Base-by-base conservation (phyloP, 2,113 vertebrate species). In the Taurulus bubalis region DNA sequence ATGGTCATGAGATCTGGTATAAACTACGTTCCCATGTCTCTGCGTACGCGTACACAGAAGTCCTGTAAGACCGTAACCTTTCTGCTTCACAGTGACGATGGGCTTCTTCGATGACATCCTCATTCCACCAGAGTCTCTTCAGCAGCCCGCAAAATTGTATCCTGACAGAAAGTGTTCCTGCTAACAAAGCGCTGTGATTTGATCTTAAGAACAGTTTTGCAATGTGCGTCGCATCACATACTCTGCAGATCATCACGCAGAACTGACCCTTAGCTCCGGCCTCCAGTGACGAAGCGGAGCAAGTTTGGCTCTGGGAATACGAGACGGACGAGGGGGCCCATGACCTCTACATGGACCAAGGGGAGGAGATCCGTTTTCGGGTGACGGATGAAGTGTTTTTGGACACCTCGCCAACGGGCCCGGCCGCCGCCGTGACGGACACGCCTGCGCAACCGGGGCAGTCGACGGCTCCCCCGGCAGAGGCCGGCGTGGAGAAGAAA, bases 221-320 rank as follows among this genome's bases (percentile, higher is more conserved):
- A 18, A 51, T 22, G 49, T 51, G 45, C 63, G 15, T 36, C 30
- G 2, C 28, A 30, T 56, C 20, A 4, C 51, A 42, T 2, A 6
- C 4, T 16, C 14, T 3, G 9, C 20, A 10, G 51, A n/a, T 22
- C 30, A 8, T n/a, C 0, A 40, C 30, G 4, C 12, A 8, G 8
- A 7, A 15, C 22, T 40, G 30, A 36, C 93, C 93, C 94, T 97
- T 96, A 93, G 95, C 94, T 16, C 2, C n/a, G 12, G 59, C 22
- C 18, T 20, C 92, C 92, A 99, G 98, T 0, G 98, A 99, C 1
- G 98, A 99, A 79, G 94, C 97, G 0, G 98, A 99, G 90, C 98
- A 99, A 85, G 98, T 99, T 56, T 99, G 98, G 98, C 95, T 99
- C 20, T 99, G 98, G 98, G 98, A 99, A 75, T 99, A 99, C 0